Base-by-base conservation (phyloP, 2,113 vertebrate genomes). In the Equus przewalskii region DNA sequence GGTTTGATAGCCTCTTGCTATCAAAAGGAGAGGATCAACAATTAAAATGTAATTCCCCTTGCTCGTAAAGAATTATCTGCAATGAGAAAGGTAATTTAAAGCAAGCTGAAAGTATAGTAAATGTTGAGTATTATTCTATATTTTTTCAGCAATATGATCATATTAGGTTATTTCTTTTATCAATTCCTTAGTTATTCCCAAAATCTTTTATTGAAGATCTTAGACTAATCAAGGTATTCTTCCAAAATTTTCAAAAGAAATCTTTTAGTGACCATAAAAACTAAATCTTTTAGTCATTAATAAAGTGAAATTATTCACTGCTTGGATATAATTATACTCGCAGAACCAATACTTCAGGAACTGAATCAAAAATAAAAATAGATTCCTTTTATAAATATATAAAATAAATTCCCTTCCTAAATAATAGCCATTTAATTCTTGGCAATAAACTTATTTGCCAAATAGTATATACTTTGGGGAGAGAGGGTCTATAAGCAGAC, bases 361-460 rank as follows among this genome's bases (percentile, higher is more conserved):
- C 12, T 91, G n/a, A 88, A 91, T 87, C 28, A 72, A 98, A 95
- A 81, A 54, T 64, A 33, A 91, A 96, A 91, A 83, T 19, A 58
- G 26, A 62, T 60, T 69, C 15, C 33, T 19, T 90, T 62, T 46
- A 78, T 56, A 24, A 93, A 30, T 65, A 85, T 16, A 69, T 69
- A 24, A 58, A 88, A 60, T 36, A 91, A 78, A 87, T 89, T 76
- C 26, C 33, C 65, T 87, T 91, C 28, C 67, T 87, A 85, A 95
- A 76, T 85, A 93, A 51, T 11, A 90, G 54, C 14, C 49, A 86
- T 51, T 92, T 92, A 56, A 60, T 75, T 46, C 95, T 28, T 56
- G 58, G 28, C 18, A 58, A 88, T 84, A 94, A 86, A 85, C 15
- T 72, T 12, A 58, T n/a, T 54, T 44, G 22, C 16, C 41, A 41